Base-by-base conservation (phyloP, 2,797 vertebrate species). In the Harpagifer antarcticus region DNA sequence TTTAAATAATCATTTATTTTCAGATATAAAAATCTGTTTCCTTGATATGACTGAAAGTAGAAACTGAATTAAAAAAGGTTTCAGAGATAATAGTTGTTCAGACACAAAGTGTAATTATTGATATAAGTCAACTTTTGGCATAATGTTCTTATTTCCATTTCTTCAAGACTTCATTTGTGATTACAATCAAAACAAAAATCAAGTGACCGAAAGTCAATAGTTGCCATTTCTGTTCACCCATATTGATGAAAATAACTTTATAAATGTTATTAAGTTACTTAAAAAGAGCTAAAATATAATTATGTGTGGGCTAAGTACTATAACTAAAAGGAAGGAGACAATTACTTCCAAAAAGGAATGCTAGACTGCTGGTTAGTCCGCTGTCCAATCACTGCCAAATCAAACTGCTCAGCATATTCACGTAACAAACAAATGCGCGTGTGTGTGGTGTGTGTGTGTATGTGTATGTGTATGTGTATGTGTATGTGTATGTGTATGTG, bases 391-490 rank as follows among this genome's bases (percentile, higher is more conserved):
- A 68, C 68, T 20, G 31, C n/a, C 10, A 72, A 76, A 84, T 69
- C 77, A 72, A 71, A 65, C 47, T 2, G 27, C 68, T 84, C 67
- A 75, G 61, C 69, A 83, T 72, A 78, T 79, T 84, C 75, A 68
- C 44, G 48, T 55, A 57, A 86, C 56, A 63, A 74, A 68, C 27
- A 48, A 71, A 79, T 68, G 31, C 72, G 42, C 14, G n/a, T 48
- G 70, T 71, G 42, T 31, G 23, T 27, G 3, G 0, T 23, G 23
- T 23, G 20, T 48, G 70, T 71, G 33, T 31, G 23, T 23, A 23
- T 3, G 23, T 3, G 23, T 3, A 23, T 23, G 23, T 23, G 23
- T 3, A 23, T 23, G 23, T 23, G 23, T 23, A 2, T 23, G 23
- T 23, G 23, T 23, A 2, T 23, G 23, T 23, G 23, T 23, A 2